phyloP scores from a whole-genome alignment of 2,113 vertebrate genomes.

The Cynopterus brachyotis region DNA sequence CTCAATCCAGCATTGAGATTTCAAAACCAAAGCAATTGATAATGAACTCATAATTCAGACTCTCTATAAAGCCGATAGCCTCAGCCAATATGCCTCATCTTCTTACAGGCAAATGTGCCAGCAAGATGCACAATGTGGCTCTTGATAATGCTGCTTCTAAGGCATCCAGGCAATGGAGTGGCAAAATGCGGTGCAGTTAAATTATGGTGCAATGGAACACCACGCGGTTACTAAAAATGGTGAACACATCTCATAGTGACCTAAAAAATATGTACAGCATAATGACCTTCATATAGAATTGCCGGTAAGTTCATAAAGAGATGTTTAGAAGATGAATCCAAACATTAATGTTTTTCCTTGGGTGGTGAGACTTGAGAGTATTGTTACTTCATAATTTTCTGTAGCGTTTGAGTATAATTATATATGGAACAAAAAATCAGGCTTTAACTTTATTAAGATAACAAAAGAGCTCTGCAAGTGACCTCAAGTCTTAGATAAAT shows the following conservation, averaged over 20 bases:
- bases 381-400: slow-evolving; percentile 16
- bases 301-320: not conserved
- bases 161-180: not conserved
- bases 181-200: slow-evolving; percentile 17
- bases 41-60: not conserved
- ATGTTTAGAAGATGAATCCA: slow-evolving; percentile 16
- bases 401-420: not conserved
- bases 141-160: not conserved
- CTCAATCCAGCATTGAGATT: slow-evolving; percentile 28
- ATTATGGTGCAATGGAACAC: slow-evolving; percentile 17
- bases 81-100: not conserved
- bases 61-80: not conserved
- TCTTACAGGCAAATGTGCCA: slow-evolving; percentile 37
- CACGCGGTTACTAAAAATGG: slow-evolving; percentile 34
- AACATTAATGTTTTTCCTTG: slow-evolving; percentile 23
- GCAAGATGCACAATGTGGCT: not conserved
- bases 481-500: slow-evolving; percentile 19
- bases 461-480: not conserved
- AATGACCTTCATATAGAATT: slow-evolving; percentile 32
- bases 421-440: not conserved
- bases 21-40: slow-evolving; percentile 31
- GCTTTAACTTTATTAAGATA: not conserved
- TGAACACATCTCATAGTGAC: slow-evolving; percentile 5
- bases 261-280: slow-evolving; percentile 24
- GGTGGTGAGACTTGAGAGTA: slow-evolving; percentile 7